phyloP scores from a whole-genome alignment of 2,113 vertebrate species.

The Hippocampus comes region DNA sequence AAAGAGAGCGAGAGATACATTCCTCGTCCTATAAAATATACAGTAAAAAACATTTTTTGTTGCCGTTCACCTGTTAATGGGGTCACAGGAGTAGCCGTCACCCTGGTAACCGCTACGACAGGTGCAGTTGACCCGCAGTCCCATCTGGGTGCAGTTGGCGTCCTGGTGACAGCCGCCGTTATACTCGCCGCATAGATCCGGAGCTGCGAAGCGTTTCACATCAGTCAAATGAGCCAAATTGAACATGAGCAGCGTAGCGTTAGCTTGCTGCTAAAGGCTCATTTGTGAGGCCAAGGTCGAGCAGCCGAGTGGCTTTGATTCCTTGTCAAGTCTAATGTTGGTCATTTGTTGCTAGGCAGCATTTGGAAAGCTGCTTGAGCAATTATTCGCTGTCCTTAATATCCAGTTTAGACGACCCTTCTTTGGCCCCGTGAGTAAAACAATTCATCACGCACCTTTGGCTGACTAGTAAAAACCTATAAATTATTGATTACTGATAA shows the following conservation, averaged over 20 bases:
- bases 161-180: constrained; percentile 79
- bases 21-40: background rate
- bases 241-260: too few species aligned
- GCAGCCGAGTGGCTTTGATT: too few species aligned
- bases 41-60: background rate
- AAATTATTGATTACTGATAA: too few species aligned
- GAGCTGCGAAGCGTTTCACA: constrained; percentile 62
- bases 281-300: background rate
- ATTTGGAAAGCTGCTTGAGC: too few species aligned
- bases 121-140: constrained; percentile 69
- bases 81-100: constrained; percentile 77
- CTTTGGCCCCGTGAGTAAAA: background rate
- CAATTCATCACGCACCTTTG: background rate
- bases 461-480: too few species aligned
- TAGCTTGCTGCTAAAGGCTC: background rate
- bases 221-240: constrained; percentile 3
- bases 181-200: constrained; percentile 74
- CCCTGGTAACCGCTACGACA: constrained; percentile 77
- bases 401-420: background rate
- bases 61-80: constrained; percentile 67
- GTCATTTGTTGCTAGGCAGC: too few species aligned
- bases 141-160: constrained; percentile 78
- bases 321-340: background rate
- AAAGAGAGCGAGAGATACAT: background rate
- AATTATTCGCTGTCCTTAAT: too few species aligned